Base-by-base conservation (phyloP, 2,888 invertebrate genomes). In the Tromatobia lineatoria region DNA sequence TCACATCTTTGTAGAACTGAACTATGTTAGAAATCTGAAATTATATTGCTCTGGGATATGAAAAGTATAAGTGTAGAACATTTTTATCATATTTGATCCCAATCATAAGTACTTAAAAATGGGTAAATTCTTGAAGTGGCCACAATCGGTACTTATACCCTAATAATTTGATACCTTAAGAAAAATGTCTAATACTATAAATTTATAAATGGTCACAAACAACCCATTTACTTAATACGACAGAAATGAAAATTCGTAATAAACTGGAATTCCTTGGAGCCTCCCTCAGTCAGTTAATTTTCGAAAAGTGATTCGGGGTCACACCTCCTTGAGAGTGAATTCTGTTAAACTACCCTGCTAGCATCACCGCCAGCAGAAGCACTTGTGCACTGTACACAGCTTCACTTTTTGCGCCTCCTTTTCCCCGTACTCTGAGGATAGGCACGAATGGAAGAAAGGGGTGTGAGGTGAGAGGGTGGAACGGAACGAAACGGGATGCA, bases 401-500 rank as follows among this genome's bases (percentile, higher is more conserved):
- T 20, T 67, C 59, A 59, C 67, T 77, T 59, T 50, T 45, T 18
- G 57, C 57, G 57, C 45, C 61, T 50, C 61, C 57, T 79, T 66
- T 80, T 77, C 67, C 50, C 23, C 11, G 64, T 64, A 20, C 75
- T 78, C 77, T 47, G 11, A 34, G 61, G 57, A 47, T 25, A 67
- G 59, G 29, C 77, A 38, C 38, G 69, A 73, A 25, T 71, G 52
- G 57, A 29, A 25, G 38, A 47, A 23, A 11, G n/a, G 11, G 20
- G 29, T 3, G 59, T 61, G 38, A 25, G 47, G n/a, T 18, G 18
- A 25, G 20, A 67, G 54, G 13, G 61, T 15, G 18, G 54, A 64
- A 50, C 50, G 45, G 38, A 29, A 23, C 45, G 71, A 75, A 47
- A 45, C 18, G 50, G 61, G 73, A 25, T 78, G 82, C 73, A 76